Conservation (phyloP, 2,113 vertebrate genomes). For the Girardinichthys multiradiatus region DNA sequence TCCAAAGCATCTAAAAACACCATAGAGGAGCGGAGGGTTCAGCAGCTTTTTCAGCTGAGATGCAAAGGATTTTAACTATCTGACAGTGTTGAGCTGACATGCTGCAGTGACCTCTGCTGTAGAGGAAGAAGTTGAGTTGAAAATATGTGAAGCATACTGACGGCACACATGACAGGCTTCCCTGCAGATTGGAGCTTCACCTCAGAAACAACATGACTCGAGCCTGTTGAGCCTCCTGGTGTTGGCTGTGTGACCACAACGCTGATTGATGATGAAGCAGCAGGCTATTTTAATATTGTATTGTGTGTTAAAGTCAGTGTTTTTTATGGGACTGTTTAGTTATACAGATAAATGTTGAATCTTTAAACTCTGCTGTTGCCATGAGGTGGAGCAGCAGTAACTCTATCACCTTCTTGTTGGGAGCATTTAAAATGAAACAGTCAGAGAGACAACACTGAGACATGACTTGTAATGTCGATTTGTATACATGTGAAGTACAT, state of each 20-base stretch:
- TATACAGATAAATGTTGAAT: background rate
- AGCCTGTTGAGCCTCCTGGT: constrained; percentile 3
- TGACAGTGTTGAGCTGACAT: constrained; percentile 55
- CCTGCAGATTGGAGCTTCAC: constrained; percentile 11
- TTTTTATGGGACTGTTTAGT: background rate
- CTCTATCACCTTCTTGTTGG: background rate
- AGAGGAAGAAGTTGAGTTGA: constrained; percentile 50
- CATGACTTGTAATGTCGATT: background rate
- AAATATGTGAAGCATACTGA: constrained; percentile 51
- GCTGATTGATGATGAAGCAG: constrained; percentile 15
- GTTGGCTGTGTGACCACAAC: constrained; percentile 28
- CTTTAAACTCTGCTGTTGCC: background rate
- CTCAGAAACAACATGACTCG: constrained; percentile 2
- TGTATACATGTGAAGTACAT: background rate
- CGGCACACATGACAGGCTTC: constrained; percentile 41
- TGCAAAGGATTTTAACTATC: constrained; percentile 73
- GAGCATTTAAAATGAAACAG: constrained; percentile 17
- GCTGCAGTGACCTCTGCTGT: constrained; percentile 69
- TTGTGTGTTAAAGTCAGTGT: background rate
- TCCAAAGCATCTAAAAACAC: constrained; percentile 63
- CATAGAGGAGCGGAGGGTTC: constrained; percentile 57
- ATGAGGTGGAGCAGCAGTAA: constrained; percentile 3
- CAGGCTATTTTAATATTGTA: background rate
- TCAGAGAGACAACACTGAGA: background rate
- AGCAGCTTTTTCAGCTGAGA: constrained; percentile 70